Percentiles rank a stretch among this genome's conserved stretches.
These are phyloP conservation scores for Vanacampus margaritifer DNA, from an alignment of 2,113 vertebrate species.

Conservation along the genomic window DNA sequence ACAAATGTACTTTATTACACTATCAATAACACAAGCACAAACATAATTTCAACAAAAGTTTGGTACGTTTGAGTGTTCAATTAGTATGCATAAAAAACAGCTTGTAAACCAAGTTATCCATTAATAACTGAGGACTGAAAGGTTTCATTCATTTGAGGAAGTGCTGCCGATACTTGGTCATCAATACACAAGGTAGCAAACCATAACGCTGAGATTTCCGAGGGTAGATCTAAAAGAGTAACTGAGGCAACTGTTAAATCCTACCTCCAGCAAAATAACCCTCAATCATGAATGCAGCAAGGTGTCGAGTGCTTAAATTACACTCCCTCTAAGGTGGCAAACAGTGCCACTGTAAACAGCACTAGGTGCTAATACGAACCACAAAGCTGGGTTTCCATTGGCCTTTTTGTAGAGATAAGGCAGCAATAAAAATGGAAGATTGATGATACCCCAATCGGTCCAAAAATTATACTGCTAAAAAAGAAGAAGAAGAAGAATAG, in stretches of 20 bases:
- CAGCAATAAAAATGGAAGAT: constrained; percentile 2
- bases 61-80: neutral
- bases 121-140: neutral
- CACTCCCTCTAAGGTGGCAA: constrained; percentile 2
- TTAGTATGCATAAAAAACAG: neutral
- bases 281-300: constrained; percentile 5
- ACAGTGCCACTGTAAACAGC: constrained; percentile 28
- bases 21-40: neutral
- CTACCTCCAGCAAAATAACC: neutral
- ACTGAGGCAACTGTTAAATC: neutral
- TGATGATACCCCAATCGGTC: constrained; percentile 1
- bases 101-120: neutral
- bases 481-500: too few species aligned
- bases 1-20: neutral
- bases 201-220: neutral
- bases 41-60: neutral
- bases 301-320: constrained; percentile 21
- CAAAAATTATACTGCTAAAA: constrained; percentile 10
- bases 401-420: neutral
- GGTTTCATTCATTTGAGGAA: neutral
- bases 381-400: constrained; percentile 8
- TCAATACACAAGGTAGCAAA: neutral
- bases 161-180: constrained; percentile 1
- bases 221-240: neutral
- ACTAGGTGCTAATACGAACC: constrained; percentile 31